Evolutionary conservation across 2,888 invertebrate species (phyloP).

Genomic region (Sphaeridia pumilis): DNA sequence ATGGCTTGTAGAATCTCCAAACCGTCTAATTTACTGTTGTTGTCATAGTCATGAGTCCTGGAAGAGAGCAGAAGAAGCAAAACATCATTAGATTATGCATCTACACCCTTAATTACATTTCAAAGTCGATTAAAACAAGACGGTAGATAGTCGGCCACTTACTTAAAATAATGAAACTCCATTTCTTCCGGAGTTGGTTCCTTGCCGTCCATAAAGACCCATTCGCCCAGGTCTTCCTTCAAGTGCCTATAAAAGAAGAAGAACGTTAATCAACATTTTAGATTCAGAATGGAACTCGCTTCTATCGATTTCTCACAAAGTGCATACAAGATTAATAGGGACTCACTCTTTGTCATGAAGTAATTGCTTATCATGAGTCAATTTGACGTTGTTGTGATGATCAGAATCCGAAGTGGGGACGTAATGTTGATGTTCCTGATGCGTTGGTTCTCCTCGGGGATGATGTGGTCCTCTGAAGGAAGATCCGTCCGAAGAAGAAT

Average conservation of each 20-base stretch:
- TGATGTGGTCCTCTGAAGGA: constrained; percentile 28
- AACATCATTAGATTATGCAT: neutral
- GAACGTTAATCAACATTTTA: neutral
- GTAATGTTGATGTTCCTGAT: constrained; percentile 20
- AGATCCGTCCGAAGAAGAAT: neutral
- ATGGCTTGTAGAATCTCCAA: constrained; percentile 75
- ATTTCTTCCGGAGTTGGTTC: constrained; percentile 73
- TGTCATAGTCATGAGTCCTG: constrained; percentile 73
- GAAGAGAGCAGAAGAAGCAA: neutral
- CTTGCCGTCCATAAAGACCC: constrained; percentile 50
- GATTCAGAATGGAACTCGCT: too few species aligned
- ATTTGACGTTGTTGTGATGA: constrained; percentile 44
- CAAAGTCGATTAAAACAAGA: too few species aligned
- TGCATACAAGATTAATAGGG: neutral
- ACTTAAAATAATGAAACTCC: constrained; percentile 72
- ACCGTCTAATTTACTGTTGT: constrained; percentile 78
- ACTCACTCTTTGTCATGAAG: constrained; percentile 63
- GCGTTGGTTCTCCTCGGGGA: constrained; percentile 21
- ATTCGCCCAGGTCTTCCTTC: constrained; percentile 59
- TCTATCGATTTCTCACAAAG: too few species aligned
- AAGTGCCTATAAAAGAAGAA: constrained; percentile 52
- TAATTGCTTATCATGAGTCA: constrained; percentile 58
- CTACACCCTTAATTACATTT: neutral
- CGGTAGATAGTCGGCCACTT: constrained; percentile 20
- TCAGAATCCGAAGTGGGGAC: constrained; percentile 38